Conservation (phyloP, 2,113 vertebrate genomes). For the Erythrolamprus reginae region DNA sequence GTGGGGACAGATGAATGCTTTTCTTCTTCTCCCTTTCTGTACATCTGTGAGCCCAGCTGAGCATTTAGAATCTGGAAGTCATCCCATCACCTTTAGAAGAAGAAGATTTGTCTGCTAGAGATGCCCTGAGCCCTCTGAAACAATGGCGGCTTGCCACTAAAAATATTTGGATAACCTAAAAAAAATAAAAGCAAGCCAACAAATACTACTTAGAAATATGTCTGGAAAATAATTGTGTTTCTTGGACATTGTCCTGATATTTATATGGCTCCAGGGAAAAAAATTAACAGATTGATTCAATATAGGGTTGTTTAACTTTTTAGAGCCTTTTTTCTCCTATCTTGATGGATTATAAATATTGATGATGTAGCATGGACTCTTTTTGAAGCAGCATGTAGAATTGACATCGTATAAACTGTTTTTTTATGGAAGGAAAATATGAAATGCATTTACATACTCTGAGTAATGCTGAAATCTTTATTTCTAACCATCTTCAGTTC, state of each 20-base stretch:
- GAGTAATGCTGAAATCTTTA: not conserved
- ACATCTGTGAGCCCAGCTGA: constrained; percentile 16
- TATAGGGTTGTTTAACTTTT: not conserved
- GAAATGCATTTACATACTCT: not conserved
- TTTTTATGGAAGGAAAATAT: not conserved
- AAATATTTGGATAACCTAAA: not conserved
- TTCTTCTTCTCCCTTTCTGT: constrained; percentile 9
- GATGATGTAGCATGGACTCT: not conserved
- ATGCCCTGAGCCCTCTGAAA: not conserved
- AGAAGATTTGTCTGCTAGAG: not conserved
- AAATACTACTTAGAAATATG: not conserved
- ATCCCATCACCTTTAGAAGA: constrained; percentile 7
- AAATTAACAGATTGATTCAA: not conserved
- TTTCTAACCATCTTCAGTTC: not conserved
- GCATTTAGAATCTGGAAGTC: not conserved
- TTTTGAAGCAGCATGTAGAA: not conserved
- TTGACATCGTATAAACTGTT: not conserved
- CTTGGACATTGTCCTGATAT: not conserved
- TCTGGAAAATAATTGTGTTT: not conserved
- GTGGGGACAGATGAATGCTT: constrained; percentile 4
- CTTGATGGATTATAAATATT: not conserved
- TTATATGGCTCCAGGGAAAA: not conserved
- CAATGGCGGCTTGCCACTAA: not conserved
- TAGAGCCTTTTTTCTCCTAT: not conserved
- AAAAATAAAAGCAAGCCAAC: not conserved